phyloP scores from a whole-genome alignment of 2,888 invertebrate species.

The Mythimna loreyi region DNA sequence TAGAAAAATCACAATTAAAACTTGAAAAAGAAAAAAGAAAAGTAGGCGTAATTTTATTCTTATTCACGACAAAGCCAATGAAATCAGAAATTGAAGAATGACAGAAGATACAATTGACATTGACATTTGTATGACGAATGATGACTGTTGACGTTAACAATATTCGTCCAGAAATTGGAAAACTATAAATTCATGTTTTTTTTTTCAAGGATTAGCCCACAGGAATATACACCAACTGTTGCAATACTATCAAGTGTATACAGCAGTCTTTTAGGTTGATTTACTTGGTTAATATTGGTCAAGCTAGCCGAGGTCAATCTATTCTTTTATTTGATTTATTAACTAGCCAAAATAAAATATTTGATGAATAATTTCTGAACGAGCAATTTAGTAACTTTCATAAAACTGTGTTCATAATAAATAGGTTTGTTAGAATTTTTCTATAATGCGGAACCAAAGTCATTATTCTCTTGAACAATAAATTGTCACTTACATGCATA shows the following conservation, averaged over 20 bases:
- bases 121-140: not conserved
- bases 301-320: too few relatives aligned
- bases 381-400: not conserved
- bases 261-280: too few relatives aligned
- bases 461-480: too few relatives aligned
- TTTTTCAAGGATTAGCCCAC: not conserved
- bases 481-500: too few relatives aligned
- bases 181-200: not conserved
- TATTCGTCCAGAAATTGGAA: constrained; percentile 8
- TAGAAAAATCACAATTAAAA: constrained; percentile 35
- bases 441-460: too few relatives aligned
- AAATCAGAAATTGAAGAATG: constrained; percentile 23
- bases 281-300: too few relatives aligned
- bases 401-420: too few relatives aligned
- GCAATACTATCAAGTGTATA: too few relatives aligned
- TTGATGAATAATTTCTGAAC: not conserved
- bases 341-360: too few relatives aligned
- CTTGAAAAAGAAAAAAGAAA: constrained; percentile 50
- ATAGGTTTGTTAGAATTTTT: too few relatives aligned
- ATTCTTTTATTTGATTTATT: too few relatives aligned
- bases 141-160: constrained; percentile 13
- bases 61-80: constrained; percentile 59
- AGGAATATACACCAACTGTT: too few relatives aligned
- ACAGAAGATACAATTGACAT: constrained; percentile 26
- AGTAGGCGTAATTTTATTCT: constrained; percentile 67